Percentiles rank a stretch among this genome's conserved stretches.
phyloP scores from a whole-genome alignment of 2,113 vertebrate species.

The Tragulus kanchil region DNA sequence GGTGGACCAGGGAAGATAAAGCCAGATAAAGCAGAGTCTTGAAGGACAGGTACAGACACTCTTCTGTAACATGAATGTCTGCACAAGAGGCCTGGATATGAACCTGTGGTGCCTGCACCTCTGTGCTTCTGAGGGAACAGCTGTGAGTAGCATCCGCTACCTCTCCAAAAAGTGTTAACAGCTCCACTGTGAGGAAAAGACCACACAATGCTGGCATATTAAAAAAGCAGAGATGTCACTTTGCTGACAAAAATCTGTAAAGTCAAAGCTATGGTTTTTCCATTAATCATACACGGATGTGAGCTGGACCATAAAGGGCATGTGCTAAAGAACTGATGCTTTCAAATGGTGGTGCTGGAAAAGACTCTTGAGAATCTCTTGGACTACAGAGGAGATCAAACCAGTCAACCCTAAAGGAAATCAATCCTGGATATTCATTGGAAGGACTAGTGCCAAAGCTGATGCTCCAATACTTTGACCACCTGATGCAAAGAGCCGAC shows the following conservation, averaged over 20 bases:
- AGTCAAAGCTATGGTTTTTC: not conserved
- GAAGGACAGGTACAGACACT: not conserved
- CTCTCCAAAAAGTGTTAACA: not conserved
- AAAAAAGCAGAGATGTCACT: not conserved
- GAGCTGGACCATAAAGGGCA: not conserved
- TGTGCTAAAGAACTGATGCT: fast-evolving
- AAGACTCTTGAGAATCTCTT: not conserved
- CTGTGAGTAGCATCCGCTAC: not conserved
- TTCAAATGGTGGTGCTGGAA: not conserved
- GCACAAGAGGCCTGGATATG: not conserved
- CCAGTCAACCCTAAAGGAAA: not conserved
- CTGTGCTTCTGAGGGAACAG: not conserved
- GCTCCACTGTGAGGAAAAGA: not conserved
- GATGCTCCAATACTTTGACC: not conserved
- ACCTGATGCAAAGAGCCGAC: not conserved
- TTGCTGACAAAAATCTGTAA: not conserved
- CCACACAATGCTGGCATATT: not conserved
- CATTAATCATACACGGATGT: not conserved
- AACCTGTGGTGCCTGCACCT: fast-evolving
- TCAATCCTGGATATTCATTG: not conserved
- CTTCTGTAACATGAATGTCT: fast-evolving
- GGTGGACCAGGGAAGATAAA: not conserved
- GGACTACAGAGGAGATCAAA: not conserved
- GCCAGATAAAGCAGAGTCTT: not conserved
- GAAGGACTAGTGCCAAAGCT: not conserved